Base-by-base conservation (phyloP, 2,113 vertebrate species). In the Spermophilus dauricus region DNA sequence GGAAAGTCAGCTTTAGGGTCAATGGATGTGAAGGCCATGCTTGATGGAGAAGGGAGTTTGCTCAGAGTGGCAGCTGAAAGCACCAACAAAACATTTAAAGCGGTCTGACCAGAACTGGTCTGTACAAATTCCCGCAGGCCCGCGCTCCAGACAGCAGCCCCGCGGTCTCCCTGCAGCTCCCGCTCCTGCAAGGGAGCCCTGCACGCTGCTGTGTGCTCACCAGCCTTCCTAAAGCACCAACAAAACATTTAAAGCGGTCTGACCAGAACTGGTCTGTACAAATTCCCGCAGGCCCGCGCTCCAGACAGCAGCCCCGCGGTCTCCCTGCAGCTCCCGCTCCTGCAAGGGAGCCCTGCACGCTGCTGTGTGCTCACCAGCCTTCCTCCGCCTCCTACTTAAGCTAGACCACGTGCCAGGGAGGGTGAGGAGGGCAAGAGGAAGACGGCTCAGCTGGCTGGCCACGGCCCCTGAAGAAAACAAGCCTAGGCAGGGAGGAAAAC, bases 401-500 rank as follows among this genome's bases (percentile, higher is more conserved):
- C 42, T 48, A 2, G 86, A 63, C 42, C 86, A 39, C 8, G 10
- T 85, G 96, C n/a, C 61, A 86, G 70, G 80, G 87, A 80, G 90
- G 94, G 72, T 5, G 73, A 13, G 45, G 76, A 32, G 77, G 37
- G 67, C 75, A 6, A 48, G 86, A 58, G 80, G 80, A 94, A 73
- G 85, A 75, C 45, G 9, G 30, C 88, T 95, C 63, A 30, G 91
- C 61, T 0, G 73, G 85, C 88, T 26, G 69, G 80, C 86, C 80
- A 53, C 18, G 61, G 88, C 69, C 81, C 37, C 61, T 30, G 77
- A 76, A 56, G 95, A 98, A 98, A 98, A 96, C 98, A 98, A 95
- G 63, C 48, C 16, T 8, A 48, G 88, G 82, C 86, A 76, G 95
- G 89, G 96, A 89, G 89, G 83, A 81, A 98, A 98, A 98, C 98